Conservation (phyloP, 2,113 vertebrate species). For the Daubentonia madagascariensis region DNA sequence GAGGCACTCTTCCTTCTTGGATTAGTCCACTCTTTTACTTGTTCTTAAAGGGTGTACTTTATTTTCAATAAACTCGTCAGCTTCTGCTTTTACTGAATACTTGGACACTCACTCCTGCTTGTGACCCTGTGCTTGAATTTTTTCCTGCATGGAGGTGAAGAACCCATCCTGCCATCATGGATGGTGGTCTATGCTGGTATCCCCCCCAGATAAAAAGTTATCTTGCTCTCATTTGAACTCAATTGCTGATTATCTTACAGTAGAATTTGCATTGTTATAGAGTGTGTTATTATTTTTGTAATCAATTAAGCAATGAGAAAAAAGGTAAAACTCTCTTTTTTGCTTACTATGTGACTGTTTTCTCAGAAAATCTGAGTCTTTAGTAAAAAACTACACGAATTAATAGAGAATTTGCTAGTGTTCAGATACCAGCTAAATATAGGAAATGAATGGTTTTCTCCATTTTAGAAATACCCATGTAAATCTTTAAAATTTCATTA, state of each 20-base stretch:
- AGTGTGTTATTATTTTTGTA: not conserved
- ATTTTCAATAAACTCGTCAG: no score
- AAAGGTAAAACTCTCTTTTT: not conserved
- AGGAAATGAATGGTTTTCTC: not conserved
- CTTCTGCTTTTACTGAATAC: no score
- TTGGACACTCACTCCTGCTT: no score
- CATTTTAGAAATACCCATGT: not conserved
- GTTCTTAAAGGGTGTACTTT: no score
- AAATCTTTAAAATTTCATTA: not conserved
- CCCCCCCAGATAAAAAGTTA: not conserved
- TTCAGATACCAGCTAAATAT: not conserved
- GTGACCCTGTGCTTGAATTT: no score
- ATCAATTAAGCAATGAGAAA: not conserved
- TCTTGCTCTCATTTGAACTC: not conserved
- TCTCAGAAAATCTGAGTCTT: not conserved
- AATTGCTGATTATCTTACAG: not conserved
- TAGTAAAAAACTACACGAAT: not conserved
- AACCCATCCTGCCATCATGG: no score
- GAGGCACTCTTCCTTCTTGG: no score
- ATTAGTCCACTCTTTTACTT: no score
- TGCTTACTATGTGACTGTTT: not conserved
- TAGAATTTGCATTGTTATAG: not conserved
- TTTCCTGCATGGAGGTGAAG: no score
- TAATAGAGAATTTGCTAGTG: not conserved
- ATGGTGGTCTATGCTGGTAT: no score